Base-by-base conservation (phyloP, 2,113 vertebrate species). In the Gavialis gangeticus region DNA sequence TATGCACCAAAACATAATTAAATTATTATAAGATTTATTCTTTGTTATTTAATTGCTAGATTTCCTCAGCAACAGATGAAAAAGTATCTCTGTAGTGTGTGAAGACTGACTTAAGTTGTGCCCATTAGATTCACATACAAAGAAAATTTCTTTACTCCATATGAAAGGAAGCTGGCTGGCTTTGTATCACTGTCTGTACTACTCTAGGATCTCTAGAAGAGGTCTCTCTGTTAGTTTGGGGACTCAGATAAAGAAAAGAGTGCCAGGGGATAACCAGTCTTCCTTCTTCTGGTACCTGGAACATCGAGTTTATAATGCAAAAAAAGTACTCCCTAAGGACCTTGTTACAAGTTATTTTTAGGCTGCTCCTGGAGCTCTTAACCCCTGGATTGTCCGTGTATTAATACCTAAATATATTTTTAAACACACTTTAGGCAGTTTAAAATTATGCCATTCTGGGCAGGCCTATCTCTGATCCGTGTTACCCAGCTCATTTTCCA, bases 41-140 rank as follows among this genome's bases (percentile, higher is more conserved):
- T 18, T 87, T 66, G 71, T 86, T 82, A 92, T 94, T 93, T 81
- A 86, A 34, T n/a, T 88, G 14, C 85, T 57, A 11, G 6, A 7
- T 95, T 95, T 75, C 21, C 10, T 90, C 89, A 73, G 37, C 16
- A 75, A 88, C 55, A 86, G 91, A 93, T 66, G 86, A 71, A 93
- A 92, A 91, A 77, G 59, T 84, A 71, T 9, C 66, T 91, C 55
- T 95, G 30, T 66, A 91, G 86, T 92, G 92, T 82, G 30, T 62
- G 10, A 56, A 73, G n/a, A 66, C 12, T 83, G 81, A 87, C 57
- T 22, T 59, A 83, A 89, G 54, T 73, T 56, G 81, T 76, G 19
- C 5, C 55, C 81, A 62, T 88, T 86, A 62, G 0, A 1, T 66
- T 78, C 85, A 66, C 9, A 90, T 28, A 10, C 27, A 19, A 4